Base-by-base conservation (phyloP, 2,113 vertebrate species). In the Vireo altiloquus region DNA sequence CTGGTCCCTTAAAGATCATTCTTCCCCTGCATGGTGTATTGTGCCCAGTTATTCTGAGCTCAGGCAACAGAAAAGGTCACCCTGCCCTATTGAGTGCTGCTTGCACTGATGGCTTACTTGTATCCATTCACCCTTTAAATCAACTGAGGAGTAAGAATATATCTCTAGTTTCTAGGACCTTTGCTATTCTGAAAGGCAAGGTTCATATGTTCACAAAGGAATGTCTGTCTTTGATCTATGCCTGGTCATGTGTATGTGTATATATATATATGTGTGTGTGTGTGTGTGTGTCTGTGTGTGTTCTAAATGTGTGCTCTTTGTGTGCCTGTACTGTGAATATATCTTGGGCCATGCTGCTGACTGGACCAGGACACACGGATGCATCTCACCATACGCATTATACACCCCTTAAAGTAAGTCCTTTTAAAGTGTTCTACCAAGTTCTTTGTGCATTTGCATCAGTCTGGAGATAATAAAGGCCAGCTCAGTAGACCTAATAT, bases 301-400 rank as follows among this genome's bases (percentile, higher is more conserved):
- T 25, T 59, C 10, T 31, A 9, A 10, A 46, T 0, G 0, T 33
- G 27, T 1, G 2, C 12, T 27, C 20, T 35, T 6, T 25, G 4
- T 25, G 23, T 4, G 1, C 13, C 3, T 52, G 16, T 7, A 6
- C 13, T 53, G 22, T 49, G 22, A 82, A 53, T 4, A 35, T 13
- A 42, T 11, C 35, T 52, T 35, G 0, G 7, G 9, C 37, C 47
- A 66, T 31, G 28, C 24, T 88, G 21, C 10, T n/a, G 10, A 31
- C 3, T 52, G 40, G 39, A 70, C 13, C 10, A 25, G 15, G 6
- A 37, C 11, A 74, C 13, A 24, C 1, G 8, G 22, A 75, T 50
- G 13, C 11, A 4, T 47, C 33, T 81, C 42, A 61, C 25, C 1
- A 3, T 14, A 69, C 33, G 10, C 10, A n/a, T n/a, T n/a, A n/a